Conservation (phyloP, 1,140 invertebrate genomes). For the Polypedilum pembai region DNA sequence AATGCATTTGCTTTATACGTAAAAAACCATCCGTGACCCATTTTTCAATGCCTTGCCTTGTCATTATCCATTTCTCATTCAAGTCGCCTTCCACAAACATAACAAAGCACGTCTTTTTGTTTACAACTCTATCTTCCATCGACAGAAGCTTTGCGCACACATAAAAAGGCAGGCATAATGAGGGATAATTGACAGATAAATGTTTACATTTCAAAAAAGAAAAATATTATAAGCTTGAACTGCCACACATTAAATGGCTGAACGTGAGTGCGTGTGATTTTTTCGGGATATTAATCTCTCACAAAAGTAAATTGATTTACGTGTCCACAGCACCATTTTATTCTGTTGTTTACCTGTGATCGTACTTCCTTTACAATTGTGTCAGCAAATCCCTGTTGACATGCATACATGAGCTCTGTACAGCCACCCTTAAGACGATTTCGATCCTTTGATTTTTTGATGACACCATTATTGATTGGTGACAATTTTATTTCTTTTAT, state of each 20-base stretch:
- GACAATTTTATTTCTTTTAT: neutral
- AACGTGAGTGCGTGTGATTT: no score
- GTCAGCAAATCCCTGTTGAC: conserved; percentile 63
- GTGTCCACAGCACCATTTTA: neutral
- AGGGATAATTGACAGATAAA: conserved; percentile 18
- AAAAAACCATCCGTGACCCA: neutral
- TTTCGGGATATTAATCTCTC: neutral
- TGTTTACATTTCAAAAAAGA: conserved; percentile 7
- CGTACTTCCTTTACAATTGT: conserved; percentile 48
- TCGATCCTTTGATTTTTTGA: neutral
- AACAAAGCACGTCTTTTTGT: conserved; percentile 1
- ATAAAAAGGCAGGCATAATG: neutral
- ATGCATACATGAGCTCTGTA: conserved; percentile 81
- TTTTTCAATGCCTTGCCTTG: conserved; percentile 2
- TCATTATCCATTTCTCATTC: neutral
- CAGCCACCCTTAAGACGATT: conserved; percentile 48
- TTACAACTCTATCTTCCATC: neutral
- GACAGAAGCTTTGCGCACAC: no score
- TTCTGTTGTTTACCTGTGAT: conserved; percentile 45
- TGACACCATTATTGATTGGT: neutral
- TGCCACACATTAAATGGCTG: no score
- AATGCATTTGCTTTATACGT: neutral
- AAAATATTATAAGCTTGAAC: neutral
- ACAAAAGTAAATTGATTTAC: neutral
- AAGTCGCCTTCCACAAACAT: neutral